Conservation (phyloP, 2,797 vertebrate species). For the Mus spretus region DNA sequence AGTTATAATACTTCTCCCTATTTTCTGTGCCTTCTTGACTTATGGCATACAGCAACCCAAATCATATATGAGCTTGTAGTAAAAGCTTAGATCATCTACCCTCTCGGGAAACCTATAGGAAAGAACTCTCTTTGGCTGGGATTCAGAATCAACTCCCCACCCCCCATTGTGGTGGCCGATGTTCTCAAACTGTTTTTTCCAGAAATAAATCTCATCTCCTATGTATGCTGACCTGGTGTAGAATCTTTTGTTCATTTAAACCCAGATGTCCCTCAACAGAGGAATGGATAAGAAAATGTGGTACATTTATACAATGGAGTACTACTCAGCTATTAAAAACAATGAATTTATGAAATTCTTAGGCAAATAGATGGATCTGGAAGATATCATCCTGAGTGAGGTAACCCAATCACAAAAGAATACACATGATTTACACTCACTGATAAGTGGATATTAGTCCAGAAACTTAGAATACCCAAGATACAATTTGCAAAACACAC, state of each 20-base stretch:
- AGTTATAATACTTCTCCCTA: not conserved
- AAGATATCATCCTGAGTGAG: too few relatives aligned
- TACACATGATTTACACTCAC: too few relatives aligned
- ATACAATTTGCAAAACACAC: too few relatives aligned
- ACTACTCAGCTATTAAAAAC: too few relatives aligned
- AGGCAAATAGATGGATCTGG: too few relatives aligned
- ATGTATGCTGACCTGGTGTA: not conserved
- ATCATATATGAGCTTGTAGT: not conserved
- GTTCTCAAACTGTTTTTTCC: not conserved
- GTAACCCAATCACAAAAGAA: too few relatives aligned
- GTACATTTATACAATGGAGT: too few relatives aligned
- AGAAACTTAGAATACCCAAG: too few relatives aligned
- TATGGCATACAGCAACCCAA: not conserved
- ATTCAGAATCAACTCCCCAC: not conserved
- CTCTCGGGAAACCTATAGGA: not conserved
- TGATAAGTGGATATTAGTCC: too few relatives aligned
- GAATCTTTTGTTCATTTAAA: not conserved
- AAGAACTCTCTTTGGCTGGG: not conserved
- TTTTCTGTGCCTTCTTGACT: not conserved
- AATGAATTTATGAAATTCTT: too few relatives aligned
- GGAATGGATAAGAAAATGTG: too few relatives aligned
- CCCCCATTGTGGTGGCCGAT: not conserved
- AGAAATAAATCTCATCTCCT: not conserved
- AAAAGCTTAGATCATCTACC: not conserved
- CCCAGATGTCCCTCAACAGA: too few relatives aligned